These are phyloP conservation scores for Isoperla grammatica DNA, from an alignment of 2,888 invertebrate species.

Conservation along the genomic window DNA sequence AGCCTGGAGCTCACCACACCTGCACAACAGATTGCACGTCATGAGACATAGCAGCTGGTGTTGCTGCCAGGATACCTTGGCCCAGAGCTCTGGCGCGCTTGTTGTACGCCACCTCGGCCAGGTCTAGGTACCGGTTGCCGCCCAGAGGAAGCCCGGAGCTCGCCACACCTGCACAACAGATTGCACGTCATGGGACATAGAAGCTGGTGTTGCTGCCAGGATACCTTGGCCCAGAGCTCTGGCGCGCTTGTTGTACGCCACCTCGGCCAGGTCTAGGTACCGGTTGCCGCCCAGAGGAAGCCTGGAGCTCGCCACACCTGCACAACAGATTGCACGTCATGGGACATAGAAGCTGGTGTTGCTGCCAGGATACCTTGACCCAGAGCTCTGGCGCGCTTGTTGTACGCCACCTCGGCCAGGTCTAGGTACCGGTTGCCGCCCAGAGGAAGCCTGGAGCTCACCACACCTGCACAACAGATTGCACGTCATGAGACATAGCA, in stretches of 20 bases:
- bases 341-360: too few species aligned
- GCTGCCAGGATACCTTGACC: constrained; percentile 72
- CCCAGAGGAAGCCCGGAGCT: constrained; percentile 62
- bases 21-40: too few species aligned
- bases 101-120: constrained; percentile 70
- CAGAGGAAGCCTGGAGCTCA: constrained; percentile 60
- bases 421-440: constrained; percentile 70
- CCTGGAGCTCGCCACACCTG: constrained; percentile 57
- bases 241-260: constrained; percentile 70
- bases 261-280: constrained; percentile 70
- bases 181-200: too few species aligned
- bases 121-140: constrained; percentile 68
- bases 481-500: too few species aligned
- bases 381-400: constrained; percentile 67
- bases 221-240: constrained; percentile 70
- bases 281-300: constrained; percentile 65
- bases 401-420: constrained; percentile 70
- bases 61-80: constrained; percentile 73
- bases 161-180: too few species aligned
- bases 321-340: too few species aligned
- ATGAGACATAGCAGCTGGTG: too few species aligned
- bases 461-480: too few species aligned
- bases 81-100: constrained; percentile 67
- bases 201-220: too few species aligned
- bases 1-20: constrained; percentile 60